Conservation (phyloP, 2,797 vertebrate genomes). For the Rallus crepitans region DNA sequence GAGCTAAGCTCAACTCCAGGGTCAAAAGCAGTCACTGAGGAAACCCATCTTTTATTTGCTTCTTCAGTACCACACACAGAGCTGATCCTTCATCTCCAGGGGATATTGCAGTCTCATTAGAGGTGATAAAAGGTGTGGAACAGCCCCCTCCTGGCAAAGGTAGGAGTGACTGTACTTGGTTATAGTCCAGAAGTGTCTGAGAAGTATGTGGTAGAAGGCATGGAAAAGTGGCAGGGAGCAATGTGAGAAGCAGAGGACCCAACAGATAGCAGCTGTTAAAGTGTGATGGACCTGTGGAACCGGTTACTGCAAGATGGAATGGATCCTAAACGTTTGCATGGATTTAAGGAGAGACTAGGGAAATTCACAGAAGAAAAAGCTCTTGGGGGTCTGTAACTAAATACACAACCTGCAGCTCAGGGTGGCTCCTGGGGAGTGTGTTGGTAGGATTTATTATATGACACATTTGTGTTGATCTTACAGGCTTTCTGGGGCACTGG, state of each 20-base stretch:
- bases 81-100: background rate
- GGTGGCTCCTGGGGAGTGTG: background rate
- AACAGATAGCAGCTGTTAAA: background rate
- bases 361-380: background rate
- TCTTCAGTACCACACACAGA: background rate
- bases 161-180: background rate
- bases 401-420: background rate
- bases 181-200: background rate
- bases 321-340: background rate
- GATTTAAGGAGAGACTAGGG: background rate
- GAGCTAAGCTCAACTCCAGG: background rate
- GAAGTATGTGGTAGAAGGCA: fast-evolving
- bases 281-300: background rate
- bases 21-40: background rate
- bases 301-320: fast-evolving
- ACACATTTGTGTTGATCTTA: background rate
- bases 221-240: background rate
- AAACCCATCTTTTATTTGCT: background rate
- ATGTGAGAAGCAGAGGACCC: background rate
- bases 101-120: background rate
- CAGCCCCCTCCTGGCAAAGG: background rate
- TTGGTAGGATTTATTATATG: background rate
- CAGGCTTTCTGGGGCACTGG: background rate
- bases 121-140: background rate
- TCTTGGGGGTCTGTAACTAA: background rate